Conservation (phyloP, 1,140 invertebrate genomes). For the Idris sp. region DNA sequence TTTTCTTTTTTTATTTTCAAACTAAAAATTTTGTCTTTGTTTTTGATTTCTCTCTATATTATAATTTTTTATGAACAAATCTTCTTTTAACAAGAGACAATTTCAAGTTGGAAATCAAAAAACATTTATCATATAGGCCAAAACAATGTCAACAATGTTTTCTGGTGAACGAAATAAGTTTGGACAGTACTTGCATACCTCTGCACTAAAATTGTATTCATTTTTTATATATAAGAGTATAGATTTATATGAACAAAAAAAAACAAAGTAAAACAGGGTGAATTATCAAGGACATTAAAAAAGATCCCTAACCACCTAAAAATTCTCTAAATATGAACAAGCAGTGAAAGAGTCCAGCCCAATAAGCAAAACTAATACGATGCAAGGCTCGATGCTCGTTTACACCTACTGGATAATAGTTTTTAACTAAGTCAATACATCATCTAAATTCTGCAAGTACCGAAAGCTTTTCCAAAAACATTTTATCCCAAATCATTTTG, state of each 20-base stretch:
- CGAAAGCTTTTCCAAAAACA: constrained; percentile 71
- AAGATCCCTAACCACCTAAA: constrained; percentile 74
- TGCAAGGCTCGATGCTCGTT: constrained; percentile 79
- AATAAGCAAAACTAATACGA: constrained; percentile 79
- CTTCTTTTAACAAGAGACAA: no score
- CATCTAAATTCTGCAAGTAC: constrained; percentile 73
- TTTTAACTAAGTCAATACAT: constrained; percentile 77
- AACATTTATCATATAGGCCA: constrained; percentile 31
- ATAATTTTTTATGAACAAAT: no score
- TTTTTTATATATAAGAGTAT: no score
- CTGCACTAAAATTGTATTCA: constrained; percentile 72
- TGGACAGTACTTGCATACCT: constrained; percentile 76
- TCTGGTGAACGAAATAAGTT: constrained; percentile 46
- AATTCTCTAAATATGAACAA: constrained; percentile 75
- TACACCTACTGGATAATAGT: constrained; percentile 75
- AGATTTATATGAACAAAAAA: constrained; percentile 20
- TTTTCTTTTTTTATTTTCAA: constrained; percentile 44
- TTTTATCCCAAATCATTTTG: no score
- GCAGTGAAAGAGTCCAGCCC: constrained; percentile 79
- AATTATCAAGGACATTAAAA: constrained; percentile 28
- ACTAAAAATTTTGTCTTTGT: constrained; percentile 33
- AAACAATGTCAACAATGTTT: constrained; percentile 47
- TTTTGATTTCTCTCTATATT: no score
- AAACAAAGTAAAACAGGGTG: constrained; percentile 24
- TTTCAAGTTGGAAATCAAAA: no score